Evolutionary conservation across 2,113 vertebrate species (phyloP), one percentile per base, ranked within the genome.

Genomic region (Candoia aspera): DNA sequence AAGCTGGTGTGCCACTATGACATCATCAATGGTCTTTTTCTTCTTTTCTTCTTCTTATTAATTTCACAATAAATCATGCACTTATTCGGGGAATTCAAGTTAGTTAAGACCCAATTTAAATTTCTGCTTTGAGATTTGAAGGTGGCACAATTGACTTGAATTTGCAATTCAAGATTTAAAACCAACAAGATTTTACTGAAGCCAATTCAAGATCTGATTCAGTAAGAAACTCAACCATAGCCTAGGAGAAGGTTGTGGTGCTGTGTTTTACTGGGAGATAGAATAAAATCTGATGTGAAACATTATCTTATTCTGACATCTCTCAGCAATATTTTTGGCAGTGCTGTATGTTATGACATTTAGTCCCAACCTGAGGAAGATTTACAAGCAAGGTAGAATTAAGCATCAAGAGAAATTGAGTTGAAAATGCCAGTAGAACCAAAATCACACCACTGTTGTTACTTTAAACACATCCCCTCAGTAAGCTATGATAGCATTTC

Each of bases 391-490:
- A 26, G 2, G 37, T 46, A 46, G 19, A 1, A 91, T 0, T 0
- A 90, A 93, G 57, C 1, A 17, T 84, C 92, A 79, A n/a, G 89
- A 92, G 86, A 19, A 87, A 89, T 2, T 33, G 73, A 54, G 19
- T 84, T 49, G 11, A 12, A 0, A 21, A 0, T 53, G 0, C 53
- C 89, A 89, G 33, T 11, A 84, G 26, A 87, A 53, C 19, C 62
- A 8, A 6, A 13, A 90, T 58, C 15, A 60, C n/a, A 64, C 91
- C 11, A 6, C 2, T 87, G 87, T 59, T 58, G 46, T 62, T 92
- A 93, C 94, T 26, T 90, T 19, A 29, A 26, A 68, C 0, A 53
- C 46, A 46, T 68, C 12, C 19, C 60, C 0, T 1, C 0, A 9
- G 0, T 15, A 0, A 62, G 68, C 57, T 13, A 10, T 1, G 26